These are phyloP conservation scores for Heliornis fulica DNA, from an alignment of 2,113 vertebrate species.

Conservation along the genomic window DNA sequence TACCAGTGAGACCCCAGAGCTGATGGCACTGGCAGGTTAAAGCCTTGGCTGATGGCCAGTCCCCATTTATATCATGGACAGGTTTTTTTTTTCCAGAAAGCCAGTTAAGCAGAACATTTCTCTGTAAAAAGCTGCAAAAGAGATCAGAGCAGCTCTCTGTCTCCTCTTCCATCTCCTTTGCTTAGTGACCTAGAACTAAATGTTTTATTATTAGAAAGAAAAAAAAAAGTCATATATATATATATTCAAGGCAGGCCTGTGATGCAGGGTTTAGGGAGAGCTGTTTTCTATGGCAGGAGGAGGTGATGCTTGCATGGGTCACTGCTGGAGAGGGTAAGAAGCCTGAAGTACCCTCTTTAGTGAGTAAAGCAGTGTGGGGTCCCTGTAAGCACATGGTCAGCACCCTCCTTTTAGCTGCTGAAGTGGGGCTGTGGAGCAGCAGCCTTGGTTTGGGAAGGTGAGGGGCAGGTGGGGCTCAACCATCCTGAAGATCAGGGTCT, in stretches of 20 bases:
- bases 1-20: not conserved
- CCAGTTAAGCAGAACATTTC: slow-evolving; percentile 48
- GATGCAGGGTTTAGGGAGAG: not conserved
- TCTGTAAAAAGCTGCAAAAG: slow-evolving; percentile 52
- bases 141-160: slow-evolving; percentile 29
- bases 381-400: not conserved
- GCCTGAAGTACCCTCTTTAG: not conserved
- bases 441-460: not conserved
- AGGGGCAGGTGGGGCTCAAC: not conserved
- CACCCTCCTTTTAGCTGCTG: not conserved
- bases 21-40: not conserved
- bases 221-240: not conserved
- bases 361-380: not conserved
- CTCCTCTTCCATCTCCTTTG: slow-evolving; percentile 49
- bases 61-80: not conserved
- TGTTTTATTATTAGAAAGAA: slow-evolving; percentile 53
- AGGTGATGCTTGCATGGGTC: not conserved
- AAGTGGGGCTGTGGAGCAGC: not conserved
- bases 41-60: slow-evolving; percentile 33
- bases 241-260: not conserved
- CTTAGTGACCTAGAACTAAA: slow-evolving; percentile 65
- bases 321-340: not conserved
- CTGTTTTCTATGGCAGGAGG: not conserved
- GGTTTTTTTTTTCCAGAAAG: not conserved
- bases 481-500: too few relatives aligned